A percentile compares a stretch with the other conserved stretches of the same genome.
Evolutionary conservation across 2,888 invertebrate species (phyloP).

Genomic region (Bursaphelenchus okinawaensis): DNA sequence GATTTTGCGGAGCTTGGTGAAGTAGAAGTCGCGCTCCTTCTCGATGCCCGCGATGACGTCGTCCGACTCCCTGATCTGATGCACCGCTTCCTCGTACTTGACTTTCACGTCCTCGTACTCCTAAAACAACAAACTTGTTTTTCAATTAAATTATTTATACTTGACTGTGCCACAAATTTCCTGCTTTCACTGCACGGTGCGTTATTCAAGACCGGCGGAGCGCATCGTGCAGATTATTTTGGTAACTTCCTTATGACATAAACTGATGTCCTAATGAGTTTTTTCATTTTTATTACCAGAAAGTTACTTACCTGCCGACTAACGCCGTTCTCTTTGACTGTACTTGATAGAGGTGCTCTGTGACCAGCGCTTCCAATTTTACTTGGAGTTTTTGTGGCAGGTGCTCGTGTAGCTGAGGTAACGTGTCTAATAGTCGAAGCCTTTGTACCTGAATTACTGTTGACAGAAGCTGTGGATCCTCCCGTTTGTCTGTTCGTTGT

Average conservation of each 20-base stretch:
- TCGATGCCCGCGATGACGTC: constrained; percentile 79
- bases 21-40: constrained; percentile 98
- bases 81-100: constrained; percentile 43
- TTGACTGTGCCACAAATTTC: no score
- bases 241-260: no score
- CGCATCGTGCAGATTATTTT: no score
- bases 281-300: background rate
- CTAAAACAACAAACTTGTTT: constrained; percentile 14
- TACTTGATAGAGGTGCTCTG: background rate
- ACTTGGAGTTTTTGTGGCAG: constrained; percentile 5
- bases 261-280: no score
- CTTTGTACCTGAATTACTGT: constrained; percentile 14
- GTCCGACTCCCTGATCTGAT: constrained; percentile 63
- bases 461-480: constrained; percentile 27
- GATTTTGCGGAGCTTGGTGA: constrained; percentile 94
- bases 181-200: no score
- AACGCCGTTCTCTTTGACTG: background rate
- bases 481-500: constrained; percentile 13
- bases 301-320: background rate
- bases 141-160: no score
- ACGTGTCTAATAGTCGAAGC: background rate
- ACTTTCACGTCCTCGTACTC: constrained; percentile 35
- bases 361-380: background rate
- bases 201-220: no score
- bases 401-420: background rate